Conservation (phyloP, 2,888 invertebrate genomes). For the Drosophila paracracens region DNA sequence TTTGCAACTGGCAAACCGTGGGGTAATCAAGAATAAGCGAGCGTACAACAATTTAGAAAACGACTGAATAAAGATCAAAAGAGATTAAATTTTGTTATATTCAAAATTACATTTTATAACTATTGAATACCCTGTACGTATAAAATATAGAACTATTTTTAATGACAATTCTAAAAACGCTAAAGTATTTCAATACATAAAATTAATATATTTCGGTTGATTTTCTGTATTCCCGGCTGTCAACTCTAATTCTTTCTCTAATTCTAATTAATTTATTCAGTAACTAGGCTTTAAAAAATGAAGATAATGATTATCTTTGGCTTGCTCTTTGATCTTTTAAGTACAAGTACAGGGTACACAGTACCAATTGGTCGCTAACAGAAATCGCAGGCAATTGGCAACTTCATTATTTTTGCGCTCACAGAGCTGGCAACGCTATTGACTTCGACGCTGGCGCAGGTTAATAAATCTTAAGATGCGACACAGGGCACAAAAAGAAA, state of each 20-base stretch:
- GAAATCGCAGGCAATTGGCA: slow-evolving; percentile 30
- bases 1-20: slow-evolving; percentile 12
- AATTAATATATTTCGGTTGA: neutral
- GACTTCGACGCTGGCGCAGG: slow-evolving; percentile 54
- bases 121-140: slow-evolving; percentile 2
- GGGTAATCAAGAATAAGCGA: slow-evolving; percentile 36
- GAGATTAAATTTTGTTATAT: neutral
- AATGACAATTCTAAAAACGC: neutral
- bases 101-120: neutral
- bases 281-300: neutral
- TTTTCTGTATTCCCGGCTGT: neutral
- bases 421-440: slow-evolving; percentile 42
- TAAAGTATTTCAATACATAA: neutral
- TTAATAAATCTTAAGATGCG: slow-evolving; percentile 81
- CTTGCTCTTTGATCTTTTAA: slow-evolving; percentile 13
- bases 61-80: slow-evolving; percentile 6
- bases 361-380: neutral
- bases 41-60: slow-evolving; percentile 5
- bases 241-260: neutral
- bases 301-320: neutral
- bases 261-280: neutral
- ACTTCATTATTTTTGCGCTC: slow-evolving; percentile 52
- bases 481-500: slow-evolving; percentile 43
- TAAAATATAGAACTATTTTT: neutral
- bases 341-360: slow-evolving; percentile 30